phyloP scores from a whole-genome alignment of 2,797 vertebrate genomes.

The Fistularia tabacaria region DNA sequence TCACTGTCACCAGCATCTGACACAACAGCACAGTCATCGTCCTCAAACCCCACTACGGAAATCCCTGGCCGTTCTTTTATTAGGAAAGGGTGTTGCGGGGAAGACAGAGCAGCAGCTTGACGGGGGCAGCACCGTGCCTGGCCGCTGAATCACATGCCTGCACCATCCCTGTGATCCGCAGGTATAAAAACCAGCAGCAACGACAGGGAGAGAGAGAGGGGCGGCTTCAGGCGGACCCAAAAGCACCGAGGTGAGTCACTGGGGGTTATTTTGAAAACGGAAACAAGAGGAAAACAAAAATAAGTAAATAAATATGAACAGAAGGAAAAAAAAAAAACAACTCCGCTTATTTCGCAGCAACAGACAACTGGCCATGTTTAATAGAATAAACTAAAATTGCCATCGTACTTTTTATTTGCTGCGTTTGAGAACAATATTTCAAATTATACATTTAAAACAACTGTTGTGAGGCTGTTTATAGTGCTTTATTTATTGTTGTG shows the following conservation, averaged over 20 bases:
- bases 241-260: conserved; percentile 59
- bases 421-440: not conserved
- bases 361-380: too few relatives aligned
- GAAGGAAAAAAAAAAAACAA: too few relatives aligned
- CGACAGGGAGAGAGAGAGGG: not conserved
- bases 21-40: too few relatives aligned
- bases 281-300: too few relatives aligned
- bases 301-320: too few relatives aligned
- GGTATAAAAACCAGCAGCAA: conserved; percentile 64
- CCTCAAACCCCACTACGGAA: not conserved
- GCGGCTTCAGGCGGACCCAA: conserved; percentile 46
- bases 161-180: conserved; percentile 43
- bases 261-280: not conserved
- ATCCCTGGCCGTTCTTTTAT: conserved; percentile 20
- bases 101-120: not conserved
- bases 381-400: not conserved
- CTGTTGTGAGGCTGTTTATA: not conserved
- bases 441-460: not conserved
- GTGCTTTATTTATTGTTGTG: too few relatives aligned
- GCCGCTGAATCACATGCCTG: conserved; percentile 56
- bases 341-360: too few relatives aligned
- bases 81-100: conserved; percentile 17
- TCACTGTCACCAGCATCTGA: too few relatives aligned
- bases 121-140: conserved; percentile 15
- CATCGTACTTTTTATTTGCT: not conserved